Base-by-base conservation (phyloP, 2,888 invertebrate genomes). In the Polyommatus icarus region DNA sequence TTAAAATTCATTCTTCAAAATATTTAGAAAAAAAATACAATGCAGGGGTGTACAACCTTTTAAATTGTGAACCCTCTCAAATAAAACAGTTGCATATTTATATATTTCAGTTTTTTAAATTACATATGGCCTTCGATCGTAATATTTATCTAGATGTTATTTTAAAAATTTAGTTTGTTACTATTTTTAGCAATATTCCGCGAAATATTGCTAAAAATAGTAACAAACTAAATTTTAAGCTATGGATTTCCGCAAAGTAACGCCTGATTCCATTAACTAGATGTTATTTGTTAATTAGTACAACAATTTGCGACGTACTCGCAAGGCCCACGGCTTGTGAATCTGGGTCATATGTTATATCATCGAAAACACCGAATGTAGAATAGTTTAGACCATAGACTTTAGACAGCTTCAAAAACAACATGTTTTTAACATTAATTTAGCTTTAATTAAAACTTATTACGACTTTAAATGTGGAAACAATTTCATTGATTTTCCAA, bases 261-360 rank as follows among this genome's bases (percentile, higher is more conserved):
- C n/a, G n/a, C n/a, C n/a, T n/a, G n/a, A n/a, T n/a, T n/a, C n/a
- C n/a, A n/a, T 67, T 67, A 32, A 32, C 67, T 67, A 67, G 67
- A 67, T 67, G 67, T 67, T 67, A 67, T 29, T 67, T 67, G 67
- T 29, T 67, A 32, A 67, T 67, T 67, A 67, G 67, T 67, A 67
- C 15, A 15, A 20, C 67, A 18, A 67, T 67, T 67, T 67, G 67
- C 29, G 67, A 67, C 32, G 67, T 67, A 15, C 29, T 24, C 29
- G 18, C 67, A 67, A 67, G 67, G 67, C 15, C 67, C 67, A 67
- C 29, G 18, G 32, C 67, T 67, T 67, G 67, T 29, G 18, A 15
- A 67, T 67, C 67, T 67, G 15, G 67, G 67, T 67, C 67, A 67
- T 67, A 5, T 67, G 67, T 67, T 67, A 67, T 67, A 67, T 67